Base-by-base conservation (phyloP, 2,113 vertebrate genomes). In the Hemichromis elongatus region DNA sequence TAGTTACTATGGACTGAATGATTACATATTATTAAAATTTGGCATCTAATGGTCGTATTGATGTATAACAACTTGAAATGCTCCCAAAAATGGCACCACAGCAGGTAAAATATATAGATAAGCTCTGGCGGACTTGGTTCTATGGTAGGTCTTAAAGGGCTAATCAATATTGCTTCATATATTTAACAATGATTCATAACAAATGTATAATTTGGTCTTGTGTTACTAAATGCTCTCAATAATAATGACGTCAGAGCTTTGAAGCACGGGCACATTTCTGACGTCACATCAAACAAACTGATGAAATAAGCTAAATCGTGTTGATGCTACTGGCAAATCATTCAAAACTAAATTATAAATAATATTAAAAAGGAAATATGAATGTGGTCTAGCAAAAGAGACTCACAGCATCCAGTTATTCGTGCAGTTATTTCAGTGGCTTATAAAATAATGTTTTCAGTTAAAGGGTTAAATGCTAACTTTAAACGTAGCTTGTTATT, bases 281-380 rank as follows among this genome's bases (percentile, higher is more conserved):
- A 28, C 21, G 5, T 45, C 40, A 47, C 16, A 28, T 73, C 24
- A 19, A 42, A 68, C 63, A 42, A 1, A 68, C 63, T 0, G 7
- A 42, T 42, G 40, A 42, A 50, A 50, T 7, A 50, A 19, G 47
- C 47, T 50, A 7, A 50, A 50, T 19, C 45, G 16, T 18, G 21
- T 47, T 26, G 66, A 45, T 18, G 21, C 2, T 42, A 68, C 0
- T 45, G 0, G 37, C 37, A 73, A 73, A 28, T 47, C 0, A 0
- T 28, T 47, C 7, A 16, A 50, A 7, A 28, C 14, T 0, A 47
- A 53, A 12, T 19, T 47, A 28, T 26, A 47, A 73, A 73, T 28
- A 47, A 26, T 18, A 1, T 73, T 73, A 47, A 73, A 26, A 7
- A 9, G 0, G 24, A 73, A 73, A 11, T 47, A 26, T 19, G 40